A percentile compares a stretch with the other conserved stretches of the same genome.
Conservation (phyloP, 2,113 vertebrate species). For the Pardalotus punctatus region DNA sequence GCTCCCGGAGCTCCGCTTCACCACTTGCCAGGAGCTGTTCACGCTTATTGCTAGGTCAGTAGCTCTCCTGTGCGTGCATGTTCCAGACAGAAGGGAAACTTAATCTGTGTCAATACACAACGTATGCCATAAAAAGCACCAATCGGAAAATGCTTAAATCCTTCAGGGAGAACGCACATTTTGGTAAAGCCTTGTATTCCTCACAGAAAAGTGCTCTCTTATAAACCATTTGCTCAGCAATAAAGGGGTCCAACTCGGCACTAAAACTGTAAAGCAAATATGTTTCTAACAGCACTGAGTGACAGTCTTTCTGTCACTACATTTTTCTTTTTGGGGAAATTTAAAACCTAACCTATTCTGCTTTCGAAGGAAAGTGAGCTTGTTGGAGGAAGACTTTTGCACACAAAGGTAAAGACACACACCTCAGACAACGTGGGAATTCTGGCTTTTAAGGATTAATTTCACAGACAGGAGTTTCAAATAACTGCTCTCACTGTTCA, state of each 20-base stretch:
- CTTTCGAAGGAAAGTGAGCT: not conserved
- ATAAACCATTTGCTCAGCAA: not conserved
- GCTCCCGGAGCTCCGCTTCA: not conserved
- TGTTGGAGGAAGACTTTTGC: not conserved
- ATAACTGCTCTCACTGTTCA: not conserved
- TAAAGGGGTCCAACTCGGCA: not conserved
- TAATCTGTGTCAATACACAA: constrained; percentile 70
- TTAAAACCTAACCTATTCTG: not conserved
- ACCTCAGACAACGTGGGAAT: not conserved
- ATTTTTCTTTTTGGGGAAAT: not conserved
- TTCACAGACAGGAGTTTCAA: not conserved
- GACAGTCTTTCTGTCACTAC: not conserved
- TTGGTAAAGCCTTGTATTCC: not conserved
- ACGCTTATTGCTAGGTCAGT: constrained; percentile 35
- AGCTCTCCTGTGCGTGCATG: constrained; percentile 56
- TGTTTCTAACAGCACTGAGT: not conserved
- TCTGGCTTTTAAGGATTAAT: not conserved
- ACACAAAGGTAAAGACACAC: not conserved
- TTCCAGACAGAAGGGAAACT: constrained; percentile 68
- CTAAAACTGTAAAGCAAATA: not conserved
- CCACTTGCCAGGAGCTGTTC: not conserved
- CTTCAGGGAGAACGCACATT: not conserved
- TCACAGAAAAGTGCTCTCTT: not conserved
- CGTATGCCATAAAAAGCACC: constrained; percentile 46
- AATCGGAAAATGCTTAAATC: constrained; percentile 3